Base-by-base conservation (phyloP, 30 jellyfish, hydroid and myxozoan species). In the Aurelia aurita region DNA sequence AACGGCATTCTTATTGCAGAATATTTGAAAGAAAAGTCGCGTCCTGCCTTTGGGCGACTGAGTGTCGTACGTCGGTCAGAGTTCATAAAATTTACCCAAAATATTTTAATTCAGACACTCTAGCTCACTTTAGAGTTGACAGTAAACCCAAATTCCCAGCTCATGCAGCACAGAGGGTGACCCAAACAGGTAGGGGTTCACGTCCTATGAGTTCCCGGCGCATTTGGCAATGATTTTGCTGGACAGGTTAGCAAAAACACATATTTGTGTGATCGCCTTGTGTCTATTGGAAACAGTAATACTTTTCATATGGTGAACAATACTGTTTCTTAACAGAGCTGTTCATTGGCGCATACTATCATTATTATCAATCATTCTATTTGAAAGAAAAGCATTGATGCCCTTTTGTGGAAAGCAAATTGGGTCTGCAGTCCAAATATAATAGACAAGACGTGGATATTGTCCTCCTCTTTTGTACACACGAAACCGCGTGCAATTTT, bases 401-500 rank as follows among this genome's bases (percentile, higher is more conserved):
- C 79, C 93, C 93, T 83, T 83, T 83, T 83, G 93, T 83, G 80
- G 77, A 64, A 22, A 44, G 69, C 72, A 83, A 83, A 83, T 83
- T 83, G 93, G 87, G 83, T 71, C 93, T 63, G 81, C 64, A 70
- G 62, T 63, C 74, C 69, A 61, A 39, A 32, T 59, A 83, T 74
- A 83, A 83, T 83, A 83, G 93, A 51, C 31, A 43, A 59, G 93
- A 34, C 87, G 55, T 58, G 60, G 53, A 64, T 43, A 71, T 83
- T 83, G 83, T 83, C 63, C 29, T 32, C 19, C 14, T 20, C 59
- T 80, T 83, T 83, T 83, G 74, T 69, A 63, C 64, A 65, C 31
- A 12, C 45, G 57, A 59, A 83, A 83, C 93, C 93, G 93, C 93
- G 47, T 72, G 93, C 93, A 83, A 83, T 83, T 83, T 83, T 83